Conservation (phyloP, 1,140 invertebrate species). For the Rhynchophorus ferrugineus region DNA sequence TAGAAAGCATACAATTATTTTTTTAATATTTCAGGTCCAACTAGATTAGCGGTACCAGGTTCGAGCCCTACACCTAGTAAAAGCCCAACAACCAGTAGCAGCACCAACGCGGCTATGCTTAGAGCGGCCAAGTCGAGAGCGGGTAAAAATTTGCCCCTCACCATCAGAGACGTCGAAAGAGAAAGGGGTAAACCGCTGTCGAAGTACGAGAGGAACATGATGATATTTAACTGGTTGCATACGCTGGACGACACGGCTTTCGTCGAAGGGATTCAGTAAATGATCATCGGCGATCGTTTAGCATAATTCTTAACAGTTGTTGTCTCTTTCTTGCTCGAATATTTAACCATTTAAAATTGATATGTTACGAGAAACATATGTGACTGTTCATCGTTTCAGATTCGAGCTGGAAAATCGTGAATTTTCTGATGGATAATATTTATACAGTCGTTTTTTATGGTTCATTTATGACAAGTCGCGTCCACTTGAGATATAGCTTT, state of each 20-base stretch:
- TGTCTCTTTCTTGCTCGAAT: too few species aligned
- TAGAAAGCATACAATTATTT: too few species aligned
- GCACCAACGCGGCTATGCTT: constrained; percentile 38
- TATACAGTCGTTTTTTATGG: too few species aligned
- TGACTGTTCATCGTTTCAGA: too few species aligned
- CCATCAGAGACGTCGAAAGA: constrained; percentile 69
- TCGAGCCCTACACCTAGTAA: constrained; percentile 38
- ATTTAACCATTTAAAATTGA: too few species aligned
- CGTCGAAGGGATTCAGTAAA: constrained; percentile 46
- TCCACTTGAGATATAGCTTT: too few species aligned
- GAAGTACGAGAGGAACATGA: constrained; percentile 84
- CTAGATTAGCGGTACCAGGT: constrained; percentile 49
- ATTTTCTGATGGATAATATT: too few species aligned
- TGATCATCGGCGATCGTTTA: too few species aligned
- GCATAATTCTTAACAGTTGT: too few species aligned
- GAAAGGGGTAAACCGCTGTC: constrained; percentile 75
- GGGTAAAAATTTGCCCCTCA: constrained; percentile 53
- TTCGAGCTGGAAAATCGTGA: too few species aligned
- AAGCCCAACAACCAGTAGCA: constrained; percentile 28
- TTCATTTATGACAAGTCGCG: too few species aligned
- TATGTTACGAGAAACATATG: too few species aligned
- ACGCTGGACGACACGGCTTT: constrained; percentile 65
- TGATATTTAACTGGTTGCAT: constrained; percentile 88
- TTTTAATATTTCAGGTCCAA: constrained; percentile 42
- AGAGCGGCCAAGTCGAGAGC: constrained; percentile 42